A percentile compares a stretch with the other conserved stretches of the same genome.
phyloP scores from a whole-genome alignment of 2,113 vertebrate genomes.

The Cnemophilus loriae region DNA sequence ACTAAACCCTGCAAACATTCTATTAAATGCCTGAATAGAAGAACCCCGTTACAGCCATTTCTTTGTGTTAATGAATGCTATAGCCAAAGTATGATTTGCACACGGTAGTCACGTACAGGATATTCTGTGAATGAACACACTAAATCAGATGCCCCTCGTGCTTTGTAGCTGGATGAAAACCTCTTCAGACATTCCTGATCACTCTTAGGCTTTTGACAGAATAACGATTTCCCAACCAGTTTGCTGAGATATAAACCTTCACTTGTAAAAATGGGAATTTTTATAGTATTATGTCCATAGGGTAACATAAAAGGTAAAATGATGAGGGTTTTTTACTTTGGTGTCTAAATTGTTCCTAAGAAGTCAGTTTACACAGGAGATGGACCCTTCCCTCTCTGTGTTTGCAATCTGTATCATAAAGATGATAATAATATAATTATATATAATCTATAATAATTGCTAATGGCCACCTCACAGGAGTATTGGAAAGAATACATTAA shows the following conservation, averaged over 20 bases:
- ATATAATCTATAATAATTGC: not conserved
- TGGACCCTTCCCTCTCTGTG: not conserved
- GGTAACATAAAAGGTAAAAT: not conserved
- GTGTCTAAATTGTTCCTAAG: not conserved
- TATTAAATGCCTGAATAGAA: not conserved
- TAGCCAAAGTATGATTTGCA: not conserved
- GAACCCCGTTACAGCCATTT: not conserved
- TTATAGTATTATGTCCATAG: not conserved
- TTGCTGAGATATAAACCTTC: not conserved
- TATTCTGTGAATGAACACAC: not conserved
- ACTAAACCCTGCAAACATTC: not conserved
- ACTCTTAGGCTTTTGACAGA: not conserved
- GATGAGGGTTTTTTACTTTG: not conserved
- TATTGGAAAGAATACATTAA: not conserved
- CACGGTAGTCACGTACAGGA: fast-evolving
- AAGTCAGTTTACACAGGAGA: not conserved
- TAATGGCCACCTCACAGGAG: not conserved
- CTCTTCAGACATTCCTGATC: not conserved
- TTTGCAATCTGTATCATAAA: not conserved
- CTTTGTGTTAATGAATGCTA: not conserved
- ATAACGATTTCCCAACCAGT: not conserved
- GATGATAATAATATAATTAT: not conserved
- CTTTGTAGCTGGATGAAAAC: not conserved
- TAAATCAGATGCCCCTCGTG: not conserved
- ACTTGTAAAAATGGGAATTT: not conserved